Base-by-base conservation (phyloP, 2,797 vertebrate species). In the Natrix natrix region DNA sequence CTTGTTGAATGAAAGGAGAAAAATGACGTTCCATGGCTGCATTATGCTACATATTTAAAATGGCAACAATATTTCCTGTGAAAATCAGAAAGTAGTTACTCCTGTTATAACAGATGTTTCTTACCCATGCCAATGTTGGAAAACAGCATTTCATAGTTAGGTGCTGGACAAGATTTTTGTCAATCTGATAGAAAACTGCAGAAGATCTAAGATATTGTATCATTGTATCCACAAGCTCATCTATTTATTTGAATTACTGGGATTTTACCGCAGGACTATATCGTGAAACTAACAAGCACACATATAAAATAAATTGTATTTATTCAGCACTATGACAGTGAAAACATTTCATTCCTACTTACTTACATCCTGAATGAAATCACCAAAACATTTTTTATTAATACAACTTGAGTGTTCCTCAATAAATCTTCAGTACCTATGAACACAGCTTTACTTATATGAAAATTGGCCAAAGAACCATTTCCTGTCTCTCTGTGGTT, bases 361-460 rank as follows among this genome's bases (percentile, higher is more conserved):
- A 87, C 57, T 22, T 54, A 20, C 5, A 17, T 14, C 10, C 20
- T 28, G 7, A n/a, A 52, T 32, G 11, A 86, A 37, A 87, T 69
- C 20, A 12, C 22, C 11, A 59, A 63, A 86, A 87, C 37, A 11
- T 37, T 55, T 61, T 22, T 4, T 66, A 52, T 32, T 32, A 83
- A 14, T 37, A 28, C 52, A 92, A 32, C 14, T n/a, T 14, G 55
- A 37, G 32, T 48, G 13, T 17, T 32, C 54, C 32, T 56, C 32
- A 87, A 66, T 91, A 96, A 26, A 94, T 92, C 92, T 95, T 20
- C n/a, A 43, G 69, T 2, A 56, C 89, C 93, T 93, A 89, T n/a
- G 88, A 90, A 94, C 90, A 96, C 93, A 78, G 8, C 37, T 95
- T 96, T 94, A 32, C 59, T 90, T 57, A 69, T 54, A 92, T 95